Evolutionary conservation across 2,797 vertebrate genomes (phyloP).

Genomic region (Melanotaenia maccullochi): DNA sequence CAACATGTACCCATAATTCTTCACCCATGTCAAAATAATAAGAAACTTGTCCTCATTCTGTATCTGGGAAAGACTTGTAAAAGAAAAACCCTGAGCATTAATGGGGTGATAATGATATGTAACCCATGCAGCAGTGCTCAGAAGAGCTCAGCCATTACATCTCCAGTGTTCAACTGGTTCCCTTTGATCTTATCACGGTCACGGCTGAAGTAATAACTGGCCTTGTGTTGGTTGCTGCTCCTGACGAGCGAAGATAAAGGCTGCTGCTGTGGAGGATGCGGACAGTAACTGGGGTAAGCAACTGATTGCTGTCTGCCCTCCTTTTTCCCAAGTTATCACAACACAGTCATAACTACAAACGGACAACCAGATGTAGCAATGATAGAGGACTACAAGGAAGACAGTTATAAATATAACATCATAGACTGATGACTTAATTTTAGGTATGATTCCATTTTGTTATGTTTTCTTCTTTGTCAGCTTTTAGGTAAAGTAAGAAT

Average conservation of each 20-base stretch:
- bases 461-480: background rate
- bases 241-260: slow-evolving; percentile 66
- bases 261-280: slow-evolving; percentile 34
- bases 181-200: slow-evolving; percentile 73
- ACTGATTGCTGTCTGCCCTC: slow-evolving; percentile 61
- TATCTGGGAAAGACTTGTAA: slow-evolving; percentile 39
- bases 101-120: slow-evolving; percentile 66
- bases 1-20: slow-evolving; percentile 28
- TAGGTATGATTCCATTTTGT: background rate
- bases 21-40: slow-evolving; percentile 50
- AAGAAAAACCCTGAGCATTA: slow-evolving; percentile 34
- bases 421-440: slow-evolving; percentile 12
- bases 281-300: slow-evolving; percentile 52
- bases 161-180: slow-evolving; percentile 49
- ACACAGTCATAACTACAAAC: slow-evolving; percentile 57
- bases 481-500: too few species aligned
- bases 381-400: background rate
- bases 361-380: slow-evolving; percentile 15
- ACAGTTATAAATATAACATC: slow-evolving; percentile 2
- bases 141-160: slow-evolving; percentile 57
- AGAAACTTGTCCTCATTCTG: slow-evolving; percentile 37
- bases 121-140: slow-evolving; percentile 60
- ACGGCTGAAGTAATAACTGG: slow-evolving; percentile 66
- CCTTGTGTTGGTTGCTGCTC: slow-evolving; percentile 50
- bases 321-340: slow-evolving; percentile 41